phyloP scores from a whole-genome alignment of 2,888 invertebrate genomes.

The Rhorus exstirpatorius region DNA sequence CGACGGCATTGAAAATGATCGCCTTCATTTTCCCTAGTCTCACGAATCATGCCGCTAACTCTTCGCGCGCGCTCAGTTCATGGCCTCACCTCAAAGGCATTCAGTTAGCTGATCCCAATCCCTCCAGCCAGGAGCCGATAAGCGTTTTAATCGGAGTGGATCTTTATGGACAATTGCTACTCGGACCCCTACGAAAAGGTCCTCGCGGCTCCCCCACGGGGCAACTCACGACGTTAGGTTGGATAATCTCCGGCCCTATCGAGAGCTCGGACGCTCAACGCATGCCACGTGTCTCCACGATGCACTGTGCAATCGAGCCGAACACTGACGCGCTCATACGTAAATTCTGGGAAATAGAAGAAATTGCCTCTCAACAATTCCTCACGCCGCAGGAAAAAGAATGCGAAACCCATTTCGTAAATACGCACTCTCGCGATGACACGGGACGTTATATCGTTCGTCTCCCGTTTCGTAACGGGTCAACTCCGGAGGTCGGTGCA shows the following conservation, averaged over 20 bases:
- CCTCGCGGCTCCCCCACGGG: conserved; percentile 23
- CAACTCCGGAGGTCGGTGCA: no score
- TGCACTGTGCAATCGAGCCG: conserved; percentile 4
- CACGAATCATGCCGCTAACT: background rate
- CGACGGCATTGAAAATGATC: background rate
- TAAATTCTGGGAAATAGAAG: conserved; percentile 75
- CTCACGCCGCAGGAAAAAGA: conserved; percentile 67
- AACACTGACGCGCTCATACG: conserved; percentile 21
- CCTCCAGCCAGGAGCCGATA: conserved; percentile 39
- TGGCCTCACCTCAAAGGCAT: no score
- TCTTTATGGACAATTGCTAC: conserved; percentile 39
- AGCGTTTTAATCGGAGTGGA: conserved; percentile 55
- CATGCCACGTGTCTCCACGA: background rate
- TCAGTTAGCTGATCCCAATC: conserved; percentile 8
- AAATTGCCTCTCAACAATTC: conserved; percentile 52
- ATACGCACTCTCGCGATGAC: no score
- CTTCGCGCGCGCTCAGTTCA: background rate
- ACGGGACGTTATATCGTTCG: no score
- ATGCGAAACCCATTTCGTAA: conserved; percentile 73
- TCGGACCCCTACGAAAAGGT: conserved; percentile 21
- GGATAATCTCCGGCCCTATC: no score
- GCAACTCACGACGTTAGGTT: conserved; percentile 58
- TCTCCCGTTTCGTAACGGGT: conserved; percentile 71
- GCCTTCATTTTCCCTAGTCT: background rate
- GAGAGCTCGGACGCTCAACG: background rate